Conservation (phyloP, 2,113 vertebrate genomes). For the Salminus brasiliensis region DNA sequence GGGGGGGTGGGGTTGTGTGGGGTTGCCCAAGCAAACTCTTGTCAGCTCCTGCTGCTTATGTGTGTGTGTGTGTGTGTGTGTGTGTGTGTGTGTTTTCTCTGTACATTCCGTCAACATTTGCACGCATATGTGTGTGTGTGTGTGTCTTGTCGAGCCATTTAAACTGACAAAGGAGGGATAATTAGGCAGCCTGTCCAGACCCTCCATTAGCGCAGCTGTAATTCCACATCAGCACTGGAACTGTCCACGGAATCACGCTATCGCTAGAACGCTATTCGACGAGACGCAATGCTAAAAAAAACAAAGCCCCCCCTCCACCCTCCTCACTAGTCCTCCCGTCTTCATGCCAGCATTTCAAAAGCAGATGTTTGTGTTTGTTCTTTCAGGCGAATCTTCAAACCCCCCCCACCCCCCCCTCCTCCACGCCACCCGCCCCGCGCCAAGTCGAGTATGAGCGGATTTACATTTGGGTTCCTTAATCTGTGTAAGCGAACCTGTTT, state of each 20-base stretch:
- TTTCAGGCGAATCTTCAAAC: constrained; percentile 74
- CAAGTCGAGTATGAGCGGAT: constrained; percentile 79
- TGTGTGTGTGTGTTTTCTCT: constrained; percentile 18
- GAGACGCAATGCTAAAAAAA: constrained; percentile 14
- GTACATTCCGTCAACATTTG: constrained; percentile 13
- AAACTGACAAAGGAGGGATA: not conserved
- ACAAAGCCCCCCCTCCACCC: not conserved
- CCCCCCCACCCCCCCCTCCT: constrained; percentile 56
- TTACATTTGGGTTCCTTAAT: constrained; percentile 80
- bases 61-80: constrained; percentile 26
- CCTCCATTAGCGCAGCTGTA: not conserved
- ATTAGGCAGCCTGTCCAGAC: not conserved
- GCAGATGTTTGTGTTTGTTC: constrained; percentile 76
- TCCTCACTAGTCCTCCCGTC: not conserved
- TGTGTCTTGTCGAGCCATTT: not conserved
- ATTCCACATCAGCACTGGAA: not conserved
- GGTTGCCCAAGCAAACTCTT: constrained; percentile 34
- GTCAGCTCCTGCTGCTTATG: constrained; percentile 10
- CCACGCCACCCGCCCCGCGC: too few species aligned
- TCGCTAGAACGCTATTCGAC: not conserved
- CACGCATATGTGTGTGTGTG: not conserved
- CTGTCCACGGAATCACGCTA: not conserved
- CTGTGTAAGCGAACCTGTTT: constrained; percentile 85
- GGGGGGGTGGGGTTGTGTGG: constrained; percentile 20
- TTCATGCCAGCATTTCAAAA: constrained; percentile 55